phyloP scores from a whole-genome alignment of 2,113 vertebrate species.

The Sakesphorus luctuosus region DNA sequence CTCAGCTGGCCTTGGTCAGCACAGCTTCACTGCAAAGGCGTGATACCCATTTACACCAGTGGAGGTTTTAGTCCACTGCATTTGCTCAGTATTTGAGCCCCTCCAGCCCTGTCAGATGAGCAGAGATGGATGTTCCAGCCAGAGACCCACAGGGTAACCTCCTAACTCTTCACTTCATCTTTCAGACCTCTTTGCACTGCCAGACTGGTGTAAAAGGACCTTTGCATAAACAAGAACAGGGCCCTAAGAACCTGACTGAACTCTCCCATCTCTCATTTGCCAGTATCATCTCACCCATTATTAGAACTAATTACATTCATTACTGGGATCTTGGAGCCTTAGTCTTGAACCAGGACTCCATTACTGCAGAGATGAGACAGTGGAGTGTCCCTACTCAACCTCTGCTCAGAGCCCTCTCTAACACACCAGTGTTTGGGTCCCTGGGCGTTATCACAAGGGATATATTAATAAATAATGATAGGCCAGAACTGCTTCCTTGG shows the following conservation, averaged over 20 bases:
- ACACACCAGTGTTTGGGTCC: background rate
- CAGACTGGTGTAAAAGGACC: background rate
- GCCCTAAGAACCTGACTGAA: background rate
- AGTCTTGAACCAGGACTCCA: background rate
- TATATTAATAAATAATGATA: background rate
- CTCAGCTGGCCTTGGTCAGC: background rate
- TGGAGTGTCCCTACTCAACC: background rate
- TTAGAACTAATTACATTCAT: conserved; percentile 45
- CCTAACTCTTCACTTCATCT: background rate
- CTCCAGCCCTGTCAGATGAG: background rate
- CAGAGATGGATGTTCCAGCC: background rate
- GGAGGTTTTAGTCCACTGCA: background rate
- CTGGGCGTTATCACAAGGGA: background rate
- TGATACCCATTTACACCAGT: background rate
- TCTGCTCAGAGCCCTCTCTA: background rate
- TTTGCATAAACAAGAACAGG: background rate
- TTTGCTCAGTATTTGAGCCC: background rate
- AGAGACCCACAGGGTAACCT: background rate
- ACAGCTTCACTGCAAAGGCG: background rate
- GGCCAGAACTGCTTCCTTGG: background rate
- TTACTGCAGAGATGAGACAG: conserved; percentile 4
- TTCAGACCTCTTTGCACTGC: background rate
- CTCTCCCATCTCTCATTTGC: background rate
- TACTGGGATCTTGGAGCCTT: conserved; percentile 1
- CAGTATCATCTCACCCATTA: conserved; percentile 14